Evolutionary conservation across 2,113 vertebrate species (phyloP).

Genomic region (Indicator indicator): DNA sequence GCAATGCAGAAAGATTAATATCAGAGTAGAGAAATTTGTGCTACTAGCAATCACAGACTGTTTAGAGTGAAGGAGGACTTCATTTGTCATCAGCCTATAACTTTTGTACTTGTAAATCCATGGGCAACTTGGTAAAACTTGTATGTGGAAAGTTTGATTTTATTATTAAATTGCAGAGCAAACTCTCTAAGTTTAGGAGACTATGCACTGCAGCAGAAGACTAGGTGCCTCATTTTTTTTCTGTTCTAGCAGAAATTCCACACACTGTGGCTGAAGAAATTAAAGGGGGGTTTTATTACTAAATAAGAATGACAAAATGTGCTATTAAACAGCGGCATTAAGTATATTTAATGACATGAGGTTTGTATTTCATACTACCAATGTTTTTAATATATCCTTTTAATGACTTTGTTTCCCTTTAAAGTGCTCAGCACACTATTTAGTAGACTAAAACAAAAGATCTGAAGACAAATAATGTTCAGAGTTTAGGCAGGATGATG

Average conservation of each 20-base stretch:
- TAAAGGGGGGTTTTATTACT: background rate
- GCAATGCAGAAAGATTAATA: background rate
- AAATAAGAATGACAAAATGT: background rate
- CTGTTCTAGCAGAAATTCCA: background rate
- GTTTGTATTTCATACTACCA: background rate
- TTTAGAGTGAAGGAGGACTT: background rate
- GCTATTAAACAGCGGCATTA: background rate
- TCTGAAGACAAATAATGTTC: background rate
- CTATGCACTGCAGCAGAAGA: background rate
- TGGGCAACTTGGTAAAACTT: background rate
- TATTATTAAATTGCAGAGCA: background rate
- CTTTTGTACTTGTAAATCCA: background rate
- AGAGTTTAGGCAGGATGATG: background rate
- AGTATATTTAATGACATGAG: background rate
- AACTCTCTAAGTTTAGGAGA: background rate
- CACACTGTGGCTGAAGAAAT: background rate
- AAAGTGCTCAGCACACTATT: background rate
- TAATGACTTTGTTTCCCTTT: background rate
- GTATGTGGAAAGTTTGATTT: background rate
- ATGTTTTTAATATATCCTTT: background rate
- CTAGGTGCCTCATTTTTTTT: background rate
- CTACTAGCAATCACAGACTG: background rate
- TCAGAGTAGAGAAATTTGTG: background rate
- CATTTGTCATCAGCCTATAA: background rate
- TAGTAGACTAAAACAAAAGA: background rate